These are phyloP conservation scores for Geophilus truncorum DNA, from an alignment of 2,888 invertebrate genomes.

Conservation along the genomic window DNA sequence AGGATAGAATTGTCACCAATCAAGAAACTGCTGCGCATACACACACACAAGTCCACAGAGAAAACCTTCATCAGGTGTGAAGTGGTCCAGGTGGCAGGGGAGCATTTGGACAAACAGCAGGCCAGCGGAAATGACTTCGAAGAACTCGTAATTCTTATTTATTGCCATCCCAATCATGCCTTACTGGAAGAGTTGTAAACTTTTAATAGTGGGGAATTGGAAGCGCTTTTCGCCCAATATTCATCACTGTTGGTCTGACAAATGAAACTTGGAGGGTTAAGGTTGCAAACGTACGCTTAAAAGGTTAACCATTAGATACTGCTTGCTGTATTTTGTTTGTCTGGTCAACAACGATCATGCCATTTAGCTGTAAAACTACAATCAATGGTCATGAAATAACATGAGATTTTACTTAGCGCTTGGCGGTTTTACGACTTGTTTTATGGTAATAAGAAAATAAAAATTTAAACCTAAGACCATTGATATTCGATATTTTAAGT, in stretches of 20 bases:
- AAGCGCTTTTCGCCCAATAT: not conserved
- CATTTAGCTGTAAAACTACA: not conserved
- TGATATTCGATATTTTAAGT: too few relatives aligned
- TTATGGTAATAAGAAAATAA: not conserved
- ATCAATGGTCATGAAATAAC: not conserved
- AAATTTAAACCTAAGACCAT: too few relatives aligned
- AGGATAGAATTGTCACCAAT: conserved; percentile 12
- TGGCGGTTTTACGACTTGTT: not conserved
- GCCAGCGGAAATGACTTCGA: conserved; percentile 20
- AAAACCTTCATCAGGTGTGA: conserved; percentile 21
- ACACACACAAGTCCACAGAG: conserved; percentile 13
- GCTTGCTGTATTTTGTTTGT: not conserved
- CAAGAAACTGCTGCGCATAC: conserved; percentile 21
- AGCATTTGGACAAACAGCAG: conserved; percentile 25
- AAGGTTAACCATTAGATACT: not conserved
- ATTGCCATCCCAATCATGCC: conserved; percentile 13
- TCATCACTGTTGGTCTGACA: not conserved
- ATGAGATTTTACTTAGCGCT: not conserved
- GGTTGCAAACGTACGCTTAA: not conserved
- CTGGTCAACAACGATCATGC: not conserved
- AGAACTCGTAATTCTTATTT: conserved; percentile 24
- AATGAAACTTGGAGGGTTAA: not conserved
- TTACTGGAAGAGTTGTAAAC: not conserved
- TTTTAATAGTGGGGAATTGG: not conserved
- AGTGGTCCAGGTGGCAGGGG: conserved; percentile 23